Evolutionary conservation across 2,888 invertebrate species (phyloP), one percentile per base, ranked within the genome.

Genomic region (Latheticus oryzae): DNA sequence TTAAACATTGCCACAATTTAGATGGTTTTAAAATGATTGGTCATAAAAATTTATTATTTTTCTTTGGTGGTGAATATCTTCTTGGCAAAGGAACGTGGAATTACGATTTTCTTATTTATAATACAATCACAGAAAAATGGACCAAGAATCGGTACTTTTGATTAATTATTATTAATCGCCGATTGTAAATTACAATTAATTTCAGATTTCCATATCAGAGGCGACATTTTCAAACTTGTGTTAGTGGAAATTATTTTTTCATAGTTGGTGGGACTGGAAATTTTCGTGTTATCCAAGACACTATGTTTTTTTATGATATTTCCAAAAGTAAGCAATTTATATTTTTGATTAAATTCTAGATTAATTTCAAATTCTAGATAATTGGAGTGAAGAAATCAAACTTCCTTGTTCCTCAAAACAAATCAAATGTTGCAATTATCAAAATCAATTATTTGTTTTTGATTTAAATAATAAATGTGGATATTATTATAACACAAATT

Each of bases 61-160:
- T 78, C 19, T 74, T 73, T 58, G 79, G 78, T 7, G 78, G 78
- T 5, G 76, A 78, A 65, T 70, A 64, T 59, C 35, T 60, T 5
- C 61, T 76, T 12, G 77, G 77, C 4, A 66, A 59, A 48, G 75
- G 76, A 0, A 57, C 70, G 37, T 79, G 77, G 77, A 77, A 77
- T 61, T 54, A 43, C 3, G 72, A 72, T 61, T 66, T 78, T 50
- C 76, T 74, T 76, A 63, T 68, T 4, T 78, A 72, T 37, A 69
- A 78, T 58, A 71, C 68, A 1, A 67, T 76, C 21, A 63, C 64
- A 51, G 72, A 74, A 24, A 60, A 56, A 51, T 78, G 77, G 78
- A 4, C 26, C 16, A n/a, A 63, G 71, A 37, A 8, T 8, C 15
- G 51, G 15, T 47, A 37, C 42, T 4, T n/a, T 42, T 21, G 26